A percentile compares a stretch with the other conserved stretches of the same genome.
phyloP scores from a whole-genome alignment of 2,888 invertebrate species.

The Heliconius charithonia region DNA sequence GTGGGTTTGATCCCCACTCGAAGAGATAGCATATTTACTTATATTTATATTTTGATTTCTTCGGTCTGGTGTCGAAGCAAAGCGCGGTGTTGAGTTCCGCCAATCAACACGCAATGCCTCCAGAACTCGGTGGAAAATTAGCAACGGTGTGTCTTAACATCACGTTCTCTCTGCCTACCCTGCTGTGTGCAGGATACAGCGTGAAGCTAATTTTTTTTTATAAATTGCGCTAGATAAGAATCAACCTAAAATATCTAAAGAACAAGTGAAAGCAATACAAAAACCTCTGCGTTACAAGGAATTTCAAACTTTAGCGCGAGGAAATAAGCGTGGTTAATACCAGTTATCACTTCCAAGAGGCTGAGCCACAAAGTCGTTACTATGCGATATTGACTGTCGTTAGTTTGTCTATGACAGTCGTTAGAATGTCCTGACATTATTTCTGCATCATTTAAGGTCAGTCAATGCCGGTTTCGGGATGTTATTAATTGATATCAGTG shows the following conservation, averaged over 20 bases:
- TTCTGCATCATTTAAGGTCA: constrained; percentile 66
- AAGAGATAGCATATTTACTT: too few species aligned
- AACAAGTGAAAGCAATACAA: constrained; percentile 39
- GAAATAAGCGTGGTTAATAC: constrained; percentile 47
- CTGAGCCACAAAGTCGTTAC: constrained; percentile 69
- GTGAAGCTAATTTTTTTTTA: too few species aligned
- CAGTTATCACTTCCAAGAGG: constrained; percentile 73
- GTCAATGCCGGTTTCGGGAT: constrained; percentile 32
- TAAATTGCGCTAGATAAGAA: background rate
- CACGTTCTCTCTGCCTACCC: too few species aligned
- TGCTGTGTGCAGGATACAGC: too few species aligned
- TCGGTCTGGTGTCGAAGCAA: too few species aligned
- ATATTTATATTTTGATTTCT: too few species aligned
- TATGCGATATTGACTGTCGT: constrained; percentile 65
- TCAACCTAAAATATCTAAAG: background rate
- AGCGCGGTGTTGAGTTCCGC: too few species aligned
- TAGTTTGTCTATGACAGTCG: constrained; percentile 68
- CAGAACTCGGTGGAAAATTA: too few species aligned
- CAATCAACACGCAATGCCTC: too few species aligned
- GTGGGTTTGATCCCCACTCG: too few species aligned
- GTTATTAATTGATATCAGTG: constrained; percentile 40
- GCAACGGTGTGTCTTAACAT: too few species aligned
- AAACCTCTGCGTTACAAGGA: constrained; percentile 32
- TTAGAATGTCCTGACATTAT: constrained; percentile 70
- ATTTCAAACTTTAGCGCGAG: constrained; percentile 43